Conservation (phyloP, 2,797 vertebrate genomes). For the Perodicticus potto region DNA sequence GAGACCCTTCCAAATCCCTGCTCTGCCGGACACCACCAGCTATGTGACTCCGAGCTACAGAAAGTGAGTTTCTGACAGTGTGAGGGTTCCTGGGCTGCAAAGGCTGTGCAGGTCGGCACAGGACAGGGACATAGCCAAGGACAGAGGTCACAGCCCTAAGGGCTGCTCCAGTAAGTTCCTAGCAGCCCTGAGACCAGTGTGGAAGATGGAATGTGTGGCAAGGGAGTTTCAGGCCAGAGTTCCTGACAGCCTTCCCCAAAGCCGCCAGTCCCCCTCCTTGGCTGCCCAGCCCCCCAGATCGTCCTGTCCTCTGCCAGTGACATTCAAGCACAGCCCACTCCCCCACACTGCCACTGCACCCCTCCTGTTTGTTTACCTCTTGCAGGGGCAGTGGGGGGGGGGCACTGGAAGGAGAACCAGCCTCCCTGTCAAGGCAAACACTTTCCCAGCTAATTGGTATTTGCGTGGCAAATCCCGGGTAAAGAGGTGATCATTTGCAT, state of each 20-base stretch:
- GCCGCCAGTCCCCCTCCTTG: background rate
- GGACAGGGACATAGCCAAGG: no score
- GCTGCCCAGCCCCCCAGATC: background rate
- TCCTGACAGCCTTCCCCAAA: background rate
- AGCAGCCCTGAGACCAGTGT: background rate
- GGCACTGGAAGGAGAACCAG: background rate
- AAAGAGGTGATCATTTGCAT: slow-evolving; percentile 83
- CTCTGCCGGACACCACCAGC: accelerated
- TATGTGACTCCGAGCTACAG: accelerated
- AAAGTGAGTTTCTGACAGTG: background rate
- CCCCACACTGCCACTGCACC: background rate
- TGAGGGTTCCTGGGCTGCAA: background rate
- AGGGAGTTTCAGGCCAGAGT: background rate
- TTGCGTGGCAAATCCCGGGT: slow-evolving; percentile 82
- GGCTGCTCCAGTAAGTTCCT: background rate
- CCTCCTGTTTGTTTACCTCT: slow-evolving; percentile 2
- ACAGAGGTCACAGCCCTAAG: background rate
- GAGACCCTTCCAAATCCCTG: background rate
- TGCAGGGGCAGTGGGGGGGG: background rate
- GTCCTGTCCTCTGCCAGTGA: background rate
- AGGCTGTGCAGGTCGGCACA: background rate
- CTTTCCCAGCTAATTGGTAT: slow-evolving; percentile 82
- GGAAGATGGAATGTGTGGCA: background rate
- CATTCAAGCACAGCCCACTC: background rate
- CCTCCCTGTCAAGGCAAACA: slow-evolving; percentile 10